Evolutionary conservation across 2,888 invertebrate species (phyloP).

Genomic region (Troides aeacus): DNA sequence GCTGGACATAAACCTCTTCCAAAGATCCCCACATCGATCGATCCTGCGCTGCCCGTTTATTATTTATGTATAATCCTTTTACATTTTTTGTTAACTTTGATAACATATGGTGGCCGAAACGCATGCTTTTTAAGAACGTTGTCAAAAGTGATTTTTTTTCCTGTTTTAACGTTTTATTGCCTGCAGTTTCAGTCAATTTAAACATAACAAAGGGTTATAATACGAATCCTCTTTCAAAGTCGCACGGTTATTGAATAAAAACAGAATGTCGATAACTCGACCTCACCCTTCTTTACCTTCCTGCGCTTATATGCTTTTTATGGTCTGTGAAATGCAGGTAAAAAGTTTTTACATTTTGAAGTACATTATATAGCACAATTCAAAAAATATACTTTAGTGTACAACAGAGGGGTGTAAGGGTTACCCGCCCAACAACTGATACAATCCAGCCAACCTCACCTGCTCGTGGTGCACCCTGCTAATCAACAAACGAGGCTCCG

Average conservation of each 20-base stretch:
- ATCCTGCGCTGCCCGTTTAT: not conserved
- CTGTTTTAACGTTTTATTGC: constrained; percentile 38
- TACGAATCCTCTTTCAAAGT: constrained; percentile 53
- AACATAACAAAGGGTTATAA: constrained; percentile 64
- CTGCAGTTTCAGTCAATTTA: constrained; percentile 59
- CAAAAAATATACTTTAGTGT: not conserved
- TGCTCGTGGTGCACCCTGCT: no score
- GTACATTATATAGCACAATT: not conserved
- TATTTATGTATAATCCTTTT: not conserved
- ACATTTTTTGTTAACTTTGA: not conserved
- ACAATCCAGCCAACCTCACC: no score
- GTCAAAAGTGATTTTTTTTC: constrained; percentile 14
- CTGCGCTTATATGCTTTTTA: constrained; percentile 57
- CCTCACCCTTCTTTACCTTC: constrained; percentile 48
- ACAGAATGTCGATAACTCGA: constrained; percentile 56
- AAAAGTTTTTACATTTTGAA: constrained; percentile 25
- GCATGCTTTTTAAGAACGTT: constrained; percentile 15
- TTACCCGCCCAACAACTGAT: no score
- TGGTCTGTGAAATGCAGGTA: constrained; percentile 64
- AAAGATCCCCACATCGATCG: no score
- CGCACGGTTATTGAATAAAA: constrained; percentile 64
- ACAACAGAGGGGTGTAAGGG: no score
- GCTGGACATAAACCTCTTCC: no score
- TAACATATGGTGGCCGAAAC: not conserved
- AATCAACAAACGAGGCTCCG: no score